Evolutionary conservation across 1,140 invertebrate genomes (phyloP).

Genomic region (Zeugodacus cucurbitae): DNA sequence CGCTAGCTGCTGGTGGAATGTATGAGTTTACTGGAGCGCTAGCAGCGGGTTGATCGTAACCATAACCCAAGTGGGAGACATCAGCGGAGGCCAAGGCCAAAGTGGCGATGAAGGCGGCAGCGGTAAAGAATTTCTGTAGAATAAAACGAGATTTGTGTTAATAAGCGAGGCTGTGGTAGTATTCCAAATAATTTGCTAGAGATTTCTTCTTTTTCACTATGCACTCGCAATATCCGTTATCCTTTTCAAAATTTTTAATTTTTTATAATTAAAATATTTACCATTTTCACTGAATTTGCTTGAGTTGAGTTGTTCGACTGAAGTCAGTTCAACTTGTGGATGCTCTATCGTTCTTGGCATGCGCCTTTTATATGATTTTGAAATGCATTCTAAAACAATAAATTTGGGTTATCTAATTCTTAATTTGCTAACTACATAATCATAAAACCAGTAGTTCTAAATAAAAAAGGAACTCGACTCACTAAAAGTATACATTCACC

Average conservation of each 20-base stretch:
- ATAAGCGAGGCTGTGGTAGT: not conserved
- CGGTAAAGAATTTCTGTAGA: constrained; percentile 40
- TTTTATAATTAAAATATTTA: not conserved
- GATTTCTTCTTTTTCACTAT: too few species aligned
- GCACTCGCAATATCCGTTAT: not conserved
- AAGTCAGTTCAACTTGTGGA: not conserved
- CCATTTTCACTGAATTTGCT: not conserved
- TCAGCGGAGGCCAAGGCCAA: constrained; percentile 43
- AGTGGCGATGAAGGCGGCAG: constrained; percentile 29
- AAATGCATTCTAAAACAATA: not conserved
- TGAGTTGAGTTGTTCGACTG: not conserved
- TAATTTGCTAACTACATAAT: not conserved
- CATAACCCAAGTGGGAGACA: constrained; percentile 41
- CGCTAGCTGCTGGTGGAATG: constrained; percentile 5
- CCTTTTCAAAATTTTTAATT: not conserved
- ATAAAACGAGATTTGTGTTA: not conserved
- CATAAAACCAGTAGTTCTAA: not conserved
- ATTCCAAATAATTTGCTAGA: too few species aligned
- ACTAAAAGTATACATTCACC: not conserved
- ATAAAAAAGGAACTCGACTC: not conserved
- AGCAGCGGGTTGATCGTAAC: constrained; percentile 28
- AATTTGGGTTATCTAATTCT: not conserved
- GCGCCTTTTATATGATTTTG: not conserved
- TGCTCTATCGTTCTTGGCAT: not conserved
- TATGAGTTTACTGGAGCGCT: not conserved